Conservation (phyloP, 2,888 invertebrate species). For the Lasius platythorax region DNA sequence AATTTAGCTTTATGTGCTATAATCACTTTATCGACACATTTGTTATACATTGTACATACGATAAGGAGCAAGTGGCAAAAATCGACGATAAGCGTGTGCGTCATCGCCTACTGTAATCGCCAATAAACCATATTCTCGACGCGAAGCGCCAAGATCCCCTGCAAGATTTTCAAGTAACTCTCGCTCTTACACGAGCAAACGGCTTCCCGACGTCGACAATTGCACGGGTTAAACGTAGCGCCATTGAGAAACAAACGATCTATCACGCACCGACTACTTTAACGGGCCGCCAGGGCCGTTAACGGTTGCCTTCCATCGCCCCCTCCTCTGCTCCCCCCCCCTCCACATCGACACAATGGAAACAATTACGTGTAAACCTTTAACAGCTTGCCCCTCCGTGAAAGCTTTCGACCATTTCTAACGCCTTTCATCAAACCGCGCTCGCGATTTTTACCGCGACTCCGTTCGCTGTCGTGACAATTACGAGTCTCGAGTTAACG, state of each 20-base stretch:
- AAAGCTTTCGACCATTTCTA: conserved; percentile 64
- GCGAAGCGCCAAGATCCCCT: conserved; percentile 28
- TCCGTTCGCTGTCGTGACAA: conserved; percentile 37
- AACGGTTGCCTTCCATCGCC: conserved; percentile 25
- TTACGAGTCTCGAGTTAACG: conserved; percentile 12
- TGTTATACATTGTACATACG: neutral
- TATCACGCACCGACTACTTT: conserved; percentile 42
- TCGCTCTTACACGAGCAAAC: conserved; percentile 54
- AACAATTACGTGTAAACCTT: conserved; percentile 74
- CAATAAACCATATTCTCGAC: conserved; percentile 32
- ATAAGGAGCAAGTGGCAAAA: conserved; percentile 2
- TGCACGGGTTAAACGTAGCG: conserved; percentile 47
- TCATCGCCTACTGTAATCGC: conserved; percentile 10
- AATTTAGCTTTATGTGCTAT: neutral
- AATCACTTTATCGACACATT: neutral
- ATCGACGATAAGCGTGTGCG: conserved; percentile 10
- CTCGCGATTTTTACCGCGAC: conserved; percentile 68
- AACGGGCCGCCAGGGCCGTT: conserved; percentile 54
- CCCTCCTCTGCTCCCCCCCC: neutral
- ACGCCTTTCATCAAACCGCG: conserved; percentile 68
- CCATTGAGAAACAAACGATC: conserved; percentile 64
- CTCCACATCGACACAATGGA: conserved; percentile 67
- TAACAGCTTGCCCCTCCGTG: conserved; percentile 52
- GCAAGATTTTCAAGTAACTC: conserved; percentile 31
- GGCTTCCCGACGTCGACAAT: conserved; percentile 52